Conservation (phyloP, 2,113 vertebrate genomes). For the Corythornis madagascariensis region DNA sequence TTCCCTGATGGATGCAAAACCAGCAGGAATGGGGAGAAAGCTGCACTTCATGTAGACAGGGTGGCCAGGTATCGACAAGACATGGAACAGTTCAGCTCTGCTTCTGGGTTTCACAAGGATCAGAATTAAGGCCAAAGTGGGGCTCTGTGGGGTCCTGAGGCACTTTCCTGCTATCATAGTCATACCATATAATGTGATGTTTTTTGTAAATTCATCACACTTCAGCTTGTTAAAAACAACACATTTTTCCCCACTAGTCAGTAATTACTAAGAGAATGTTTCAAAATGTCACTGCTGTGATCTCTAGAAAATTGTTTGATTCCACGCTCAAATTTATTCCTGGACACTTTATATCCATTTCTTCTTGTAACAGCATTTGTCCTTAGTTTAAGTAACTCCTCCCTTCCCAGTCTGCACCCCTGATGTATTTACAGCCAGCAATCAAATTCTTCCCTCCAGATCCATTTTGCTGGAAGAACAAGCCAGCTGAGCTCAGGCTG, state of each 20-base stretch:
- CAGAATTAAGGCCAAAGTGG: neutral
- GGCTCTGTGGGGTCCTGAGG: neutral
- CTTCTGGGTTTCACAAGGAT: neutral
- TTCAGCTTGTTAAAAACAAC: neutral
- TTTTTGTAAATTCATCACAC: neutral
- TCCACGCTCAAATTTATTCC: neutral
- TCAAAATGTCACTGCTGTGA: neutral
- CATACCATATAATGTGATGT: neutral
- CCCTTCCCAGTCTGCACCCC: neutral
- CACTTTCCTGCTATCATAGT: neutral
- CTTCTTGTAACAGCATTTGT: neutral
- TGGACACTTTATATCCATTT: neutral
- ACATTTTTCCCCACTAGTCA: neutral
- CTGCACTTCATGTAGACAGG: neutral
- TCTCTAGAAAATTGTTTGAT: neutral
- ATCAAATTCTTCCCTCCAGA: neutral
- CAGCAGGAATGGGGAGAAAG: neutral
- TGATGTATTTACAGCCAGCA: neutral
- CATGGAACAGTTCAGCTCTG: neutral
- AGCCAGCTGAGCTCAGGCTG: neutral
- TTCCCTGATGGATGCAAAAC: neutral
- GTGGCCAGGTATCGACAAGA: neutral
- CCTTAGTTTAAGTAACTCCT: neutral
- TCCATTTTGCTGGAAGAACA: neutral
- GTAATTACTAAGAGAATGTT: neutral